phyloP scores from a whole-genome alignment of 2,888 invertebrate species.

The Drosophila histrio region DNA sequence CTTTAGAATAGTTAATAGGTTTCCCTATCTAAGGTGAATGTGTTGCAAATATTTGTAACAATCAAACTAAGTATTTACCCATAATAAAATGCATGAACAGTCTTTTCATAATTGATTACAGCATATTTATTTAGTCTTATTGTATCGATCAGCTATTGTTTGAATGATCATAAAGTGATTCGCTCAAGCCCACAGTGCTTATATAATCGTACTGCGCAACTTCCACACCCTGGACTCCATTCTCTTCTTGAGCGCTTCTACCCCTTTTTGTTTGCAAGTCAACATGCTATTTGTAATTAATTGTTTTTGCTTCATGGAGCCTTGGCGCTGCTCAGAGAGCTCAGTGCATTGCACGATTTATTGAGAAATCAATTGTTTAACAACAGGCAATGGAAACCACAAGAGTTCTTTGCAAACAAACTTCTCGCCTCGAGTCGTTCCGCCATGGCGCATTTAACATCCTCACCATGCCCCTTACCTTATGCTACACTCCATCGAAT shows the following conservation, averaged over 20 bases:
- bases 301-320: conserved; percentile 74
- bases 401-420: conserved; percentile 79
- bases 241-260: conserved; percentile 24
- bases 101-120: no score
- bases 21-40: no score
- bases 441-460: conserved; percentile 34
- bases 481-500: conserved; percentile 9
- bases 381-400: conserved; percentile 80
- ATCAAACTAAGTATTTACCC: no score
- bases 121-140: no score
- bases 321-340: conserved; percentile 26
- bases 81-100: no score
- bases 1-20: no score
- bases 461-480: not conserved
- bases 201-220: conserved; percentile 39
- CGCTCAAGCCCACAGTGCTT: conserved; percentile 40
- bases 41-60: no score
- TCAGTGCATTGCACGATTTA: conserved; percentile 79
- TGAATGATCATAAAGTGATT: conserved; percentile 25
- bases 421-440: conserved; percentile 77
- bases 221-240: not conserved
- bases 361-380: conserved; percentile 80
- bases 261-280: conserved; percentile 74
- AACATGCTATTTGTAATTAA: conserved; percentile 80
- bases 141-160: not conserved